A percentile compares a stretch with the other conserved stretches of the same genome.
These are phyloP conservation scores for Cyclura pinguis DNA, from an alignment of 2,797 vertebrate species.

Conservation along the genomic window DNA sequence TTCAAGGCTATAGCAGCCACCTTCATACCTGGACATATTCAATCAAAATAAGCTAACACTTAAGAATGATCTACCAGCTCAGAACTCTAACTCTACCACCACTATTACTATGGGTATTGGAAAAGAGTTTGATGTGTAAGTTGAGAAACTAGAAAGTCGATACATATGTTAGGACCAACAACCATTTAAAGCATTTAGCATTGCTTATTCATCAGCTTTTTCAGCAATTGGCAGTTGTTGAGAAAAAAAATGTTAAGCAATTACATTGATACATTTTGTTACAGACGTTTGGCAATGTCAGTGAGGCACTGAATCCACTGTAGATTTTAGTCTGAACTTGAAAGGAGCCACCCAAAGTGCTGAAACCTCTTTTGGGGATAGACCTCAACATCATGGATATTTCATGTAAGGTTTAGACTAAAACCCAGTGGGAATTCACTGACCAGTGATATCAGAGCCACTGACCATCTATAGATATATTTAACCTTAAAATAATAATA, in stretches of 20 bases:
- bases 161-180: neutral
- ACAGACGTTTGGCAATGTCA: neutral
- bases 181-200: neutral
- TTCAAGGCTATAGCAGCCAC: neutral
- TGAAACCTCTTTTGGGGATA: too few relatives aligned
- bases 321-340: too few relatives aligned
- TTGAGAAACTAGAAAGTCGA: neutral
- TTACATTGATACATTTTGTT: neutral
- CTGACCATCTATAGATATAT: too few relatives aligned
- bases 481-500: too few relatives aligned
- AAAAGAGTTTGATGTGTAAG: neutral
- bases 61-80: neutral
- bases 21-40: neutral
- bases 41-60: constrained; percentile 5
- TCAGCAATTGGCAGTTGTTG: neutral
- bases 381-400: too few relatives aligned
- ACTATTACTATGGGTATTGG: too few relatives aligned
- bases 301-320: too few relatives aligned
- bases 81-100: neutral
- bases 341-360: too few relatives aligned
- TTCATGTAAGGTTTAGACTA: too few relatives aligned
- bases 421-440: too few relatives aligned
- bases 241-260: neutral
- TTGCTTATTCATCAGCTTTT: neutral
- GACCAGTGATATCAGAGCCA: too few relatives aligned